Conservation (phyloP, 2,797 vertebrate genomes). For the Falco cherrug region DNA sequence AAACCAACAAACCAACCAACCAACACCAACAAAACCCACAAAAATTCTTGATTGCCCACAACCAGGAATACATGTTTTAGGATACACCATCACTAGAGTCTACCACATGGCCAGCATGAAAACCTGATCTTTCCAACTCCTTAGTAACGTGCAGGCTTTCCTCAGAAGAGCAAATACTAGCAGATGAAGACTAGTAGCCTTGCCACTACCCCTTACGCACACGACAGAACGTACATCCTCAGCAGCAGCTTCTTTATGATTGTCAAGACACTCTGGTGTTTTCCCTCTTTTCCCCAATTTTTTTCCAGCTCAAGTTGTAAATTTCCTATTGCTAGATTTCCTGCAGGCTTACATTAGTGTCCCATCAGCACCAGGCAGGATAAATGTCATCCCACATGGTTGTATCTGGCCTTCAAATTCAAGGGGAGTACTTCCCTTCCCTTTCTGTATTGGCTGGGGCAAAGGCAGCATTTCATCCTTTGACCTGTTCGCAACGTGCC, state of each 20-base stretch:
- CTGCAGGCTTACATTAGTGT: neutral
- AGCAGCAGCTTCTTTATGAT: neutral
- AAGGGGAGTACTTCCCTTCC: neutral
- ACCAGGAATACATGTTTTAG: neutral
- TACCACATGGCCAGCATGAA: neutral
- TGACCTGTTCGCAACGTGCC: neutral
- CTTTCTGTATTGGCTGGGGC: neutral
- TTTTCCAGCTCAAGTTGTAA: neutral
- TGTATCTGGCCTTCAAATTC: neutral
- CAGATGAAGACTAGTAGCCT: neutral
- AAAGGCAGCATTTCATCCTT: neutral
- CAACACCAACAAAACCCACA: neutral
- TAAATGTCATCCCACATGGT: neutral
- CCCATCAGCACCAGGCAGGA: neutral
- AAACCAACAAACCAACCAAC: neutral
- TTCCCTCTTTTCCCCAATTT: neutral
- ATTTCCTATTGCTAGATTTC: neutral
- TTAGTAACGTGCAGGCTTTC: accelerated
- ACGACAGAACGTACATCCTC: neutral
- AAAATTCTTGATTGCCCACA: neutral
- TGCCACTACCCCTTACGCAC: neutral
- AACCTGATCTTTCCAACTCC: neutral
- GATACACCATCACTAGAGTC: too few relatives aligned
- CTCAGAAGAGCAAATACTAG: neutral
- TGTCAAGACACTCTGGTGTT: neutral